These are phyloP conservation scores for Diloba caeruleocephala DNA, from an alignment of 2,888 invertebrate genomes.

Conservation along the genomic window DNA sequence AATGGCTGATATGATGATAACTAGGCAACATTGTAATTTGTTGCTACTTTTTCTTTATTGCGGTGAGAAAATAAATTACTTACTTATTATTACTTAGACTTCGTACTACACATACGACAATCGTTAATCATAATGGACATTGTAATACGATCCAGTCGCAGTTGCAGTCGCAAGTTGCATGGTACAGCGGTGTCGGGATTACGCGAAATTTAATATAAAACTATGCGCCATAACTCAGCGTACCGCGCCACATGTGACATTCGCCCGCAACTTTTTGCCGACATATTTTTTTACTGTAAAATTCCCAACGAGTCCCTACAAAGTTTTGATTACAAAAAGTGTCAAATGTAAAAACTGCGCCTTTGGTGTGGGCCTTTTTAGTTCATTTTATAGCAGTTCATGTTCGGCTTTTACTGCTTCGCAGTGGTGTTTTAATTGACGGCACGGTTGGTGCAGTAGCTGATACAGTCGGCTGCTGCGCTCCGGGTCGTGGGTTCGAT, in stretches of 20 bases:
- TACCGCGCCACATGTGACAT: conserved; percentile 57
- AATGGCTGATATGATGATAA: too few relatives aligned
- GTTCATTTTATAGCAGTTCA: conserved; percentile 34
- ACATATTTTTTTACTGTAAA: conserved; percentile 42
- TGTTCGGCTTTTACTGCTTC: not conserved
- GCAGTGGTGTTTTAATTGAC: too few relatives aligned
- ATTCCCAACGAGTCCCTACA: conserved; percentile 32
- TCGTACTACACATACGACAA: too few relatives aligned
- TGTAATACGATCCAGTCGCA: not conserved
- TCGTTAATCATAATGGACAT: conserved; percentile 3
- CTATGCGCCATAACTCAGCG: conserved; percentile 60
- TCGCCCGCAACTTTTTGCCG: conserved; percentile 42
- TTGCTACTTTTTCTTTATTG: too few relatives aligned
- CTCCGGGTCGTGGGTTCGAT: too few relatives aligned
- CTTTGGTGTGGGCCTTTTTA: conserved; percentile 24
- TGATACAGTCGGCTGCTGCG: too few relatives aligned
- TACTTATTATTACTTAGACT: too few relatives aligned
- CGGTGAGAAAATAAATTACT: too few relatives aligned
- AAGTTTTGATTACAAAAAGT: conserved; percentile 55
- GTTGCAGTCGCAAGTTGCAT: conserved; percentile 34
- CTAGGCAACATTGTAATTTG: too few relatives aligned
- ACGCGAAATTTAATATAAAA: conserved; percentile 63
- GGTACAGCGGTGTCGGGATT: conserved; percentile 39
- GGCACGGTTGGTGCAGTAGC: too few relatives aligned
- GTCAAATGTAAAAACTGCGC: conserved; percentile 41